phyloP scores from a whole-genome alignment of 2,888 invertebrate genomes.

The Smittia aterrima region DNA sequence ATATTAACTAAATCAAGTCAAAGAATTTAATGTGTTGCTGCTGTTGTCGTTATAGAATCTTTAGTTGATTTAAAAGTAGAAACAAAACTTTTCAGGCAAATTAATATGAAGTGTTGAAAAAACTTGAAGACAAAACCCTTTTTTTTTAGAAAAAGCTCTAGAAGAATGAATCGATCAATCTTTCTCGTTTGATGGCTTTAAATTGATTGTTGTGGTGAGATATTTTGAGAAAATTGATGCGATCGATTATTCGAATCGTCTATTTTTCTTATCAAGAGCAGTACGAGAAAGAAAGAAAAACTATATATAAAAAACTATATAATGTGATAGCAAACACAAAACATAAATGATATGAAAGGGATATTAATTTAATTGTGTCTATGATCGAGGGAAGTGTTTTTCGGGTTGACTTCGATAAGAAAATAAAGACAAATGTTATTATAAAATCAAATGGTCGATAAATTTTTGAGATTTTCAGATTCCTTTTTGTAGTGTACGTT shows the following conservation, averaged over 20 bases:
- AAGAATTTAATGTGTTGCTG: no score
- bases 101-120: not conserved
- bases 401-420: no score
- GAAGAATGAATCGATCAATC: conserved; percentile 8
- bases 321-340: conserved; percentile 10
- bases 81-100: no score
- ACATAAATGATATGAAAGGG: not conserved
- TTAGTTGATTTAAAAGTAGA: conserved; percentile 19
- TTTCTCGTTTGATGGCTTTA: conserved; percentile 1
- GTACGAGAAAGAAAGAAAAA: not conserved
- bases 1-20: no score
- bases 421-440: conserved; percentile 17
- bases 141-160: not conserved
- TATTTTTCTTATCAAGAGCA: not conserved
- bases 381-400: no score
- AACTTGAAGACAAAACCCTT: no score
- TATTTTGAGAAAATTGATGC: not conserved
- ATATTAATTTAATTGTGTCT: no score
- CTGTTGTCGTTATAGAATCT: not conserved
- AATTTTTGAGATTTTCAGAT: no score
- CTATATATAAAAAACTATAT: not conserved
- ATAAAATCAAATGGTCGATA: not conserved
- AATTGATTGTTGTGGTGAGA: not conserved
- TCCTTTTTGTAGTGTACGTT: no score
- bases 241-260: not conserved